phyloP scores from a whole-genome alignment of 2,113 vertebrate genomes.

The Ancistrus triradiatus region DNA sequence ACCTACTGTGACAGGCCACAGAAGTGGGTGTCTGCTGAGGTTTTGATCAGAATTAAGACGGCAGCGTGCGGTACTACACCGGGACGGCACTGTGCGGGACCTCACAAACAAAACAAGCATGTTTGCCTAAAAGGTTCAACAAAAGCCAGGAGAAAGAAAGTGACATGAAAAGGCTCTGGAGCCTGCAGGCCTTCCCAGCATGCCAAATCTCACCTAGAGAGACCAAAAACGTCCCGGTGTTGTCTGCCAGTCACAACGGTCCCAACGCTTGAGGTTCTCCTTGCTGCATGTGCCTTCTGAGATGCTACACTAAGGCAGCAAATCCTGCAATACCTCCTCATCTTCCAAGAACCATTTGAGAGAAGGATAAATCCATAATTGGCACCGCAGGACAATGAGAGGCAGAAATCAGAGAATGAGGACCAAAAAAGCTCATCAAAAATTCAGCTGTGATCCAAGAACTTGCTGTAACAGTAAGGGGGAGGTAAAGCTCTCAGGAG shows the following conservation, averaged over 20 bases:
- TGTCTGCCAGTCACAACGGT: not conserved
- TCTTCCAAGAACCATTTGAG: conserved; percentile 2
- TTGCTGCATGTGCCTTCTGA: not conserved
- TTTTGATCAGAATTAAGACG: conserved; percentile 30
- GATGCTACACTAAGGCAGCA: not conserved
- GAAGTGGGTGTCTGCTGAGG: conserved; percentile 12
- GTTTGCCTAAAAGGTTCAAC: conserved; percentile 7
- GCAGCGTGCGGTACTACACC: not conserved
- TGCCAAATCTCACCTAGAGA: conserved; percentile 21
- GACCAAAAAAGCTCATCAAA: conserved; percentile 18
- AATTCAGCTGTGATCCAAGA: conserved; percentile 25
- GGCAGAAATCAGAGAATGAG: conserved; percentile 1
- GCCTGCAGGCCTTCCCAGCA: conserved; percentile 36
- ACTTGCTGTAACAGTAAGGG: conserved; percentile 15
- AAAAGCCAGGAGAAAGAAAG: conserved; percentile 37
- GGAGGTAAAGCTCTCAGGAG: conserved; percentile 22
- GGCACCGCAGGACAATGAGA: conserved; percentile 3
- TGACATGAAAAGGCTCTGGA: conserved; percentile 27
- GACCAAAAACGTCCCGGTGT: not conserved
- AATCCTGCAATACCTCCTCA: conserved; percentile 11
- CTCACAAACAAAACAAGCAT: not conserved
- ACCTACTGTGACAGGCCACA: conserved; percentile 19
- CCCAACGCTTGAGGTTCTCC: too few relatives aligned
- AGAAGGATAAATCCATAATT: conserved; percentile 9
- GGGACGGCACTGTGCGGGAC: conserved; percentile 8